Percentiles rank a stretch among this genome's conserved stretches.
phyloP scores from a whole-genome alignment of 1,140 invertebrate species.

The Teleopsis dalmanni region DNA sequence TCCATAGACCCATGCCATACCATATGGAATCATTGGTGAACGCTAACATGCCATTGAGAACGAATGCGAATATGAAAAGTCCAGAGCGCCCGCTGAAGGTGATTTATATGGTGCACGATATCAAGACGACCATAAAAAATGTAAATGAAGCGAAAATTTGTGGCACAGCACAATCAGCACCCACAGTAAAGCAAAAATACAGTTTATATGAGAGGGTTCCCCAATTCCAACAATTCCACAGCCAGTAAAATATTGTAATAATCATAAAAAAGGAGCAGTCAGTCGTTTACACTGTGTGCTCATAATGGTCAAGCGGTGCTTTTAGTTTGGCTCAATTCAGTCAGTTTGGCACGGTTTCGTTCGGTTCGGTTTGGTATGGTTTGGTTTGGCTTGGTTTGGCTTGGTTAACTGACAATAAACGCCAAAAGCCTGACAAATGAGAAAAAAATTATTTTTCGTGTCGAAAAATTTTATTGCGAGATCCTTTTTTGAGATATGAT shows the following conservation, averaged over 20 bases:
- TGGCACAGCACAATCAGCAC: background rate
- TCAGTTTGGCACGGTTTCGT: background rate
- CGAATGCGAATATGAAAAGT: background rate
- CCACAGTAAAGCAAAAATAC: background rate
- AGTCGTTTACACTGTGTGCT: too few relatives aligned
- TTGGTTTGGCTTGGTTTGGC: background rate
- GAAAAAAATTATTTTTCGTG: too few relatives aligned
- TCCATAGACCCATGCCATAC: background rate
- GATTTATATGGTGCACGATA: conserved; percentile 12
- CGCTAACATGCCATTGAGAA: background rate
- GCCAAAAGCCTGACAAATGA: conserved; percentile 8
- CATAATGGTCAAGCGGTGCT: too few relatives aligned
- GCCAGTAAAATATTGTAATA: too few relatives aligned
- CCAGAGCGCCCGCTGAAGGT: conserved; percentile 1
- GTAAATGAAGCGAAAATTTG: conserved; percentile 14
- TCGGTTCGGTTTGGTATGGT: background rate
- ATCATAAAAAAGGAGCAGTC: too few relatives aligned
- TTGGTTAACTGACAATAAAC: background rate
- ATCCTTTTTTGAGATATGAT: too few relatives aligned
- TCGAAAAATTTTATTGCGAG: too few relatives aligned
- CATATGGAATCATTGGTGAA: background rate
- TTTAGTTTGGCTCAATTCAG: too few relatives aligned
- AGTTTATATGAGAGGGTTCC: too few relatives aligned
- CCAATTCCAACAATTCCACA: too few relatives aligned
- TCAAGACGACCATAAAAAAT: conserved; percentile 15